Evolutionary conservation across 2,888 invertebrate species (phyloP).

Genomic region (Muschampia plurimacula): DNA sequence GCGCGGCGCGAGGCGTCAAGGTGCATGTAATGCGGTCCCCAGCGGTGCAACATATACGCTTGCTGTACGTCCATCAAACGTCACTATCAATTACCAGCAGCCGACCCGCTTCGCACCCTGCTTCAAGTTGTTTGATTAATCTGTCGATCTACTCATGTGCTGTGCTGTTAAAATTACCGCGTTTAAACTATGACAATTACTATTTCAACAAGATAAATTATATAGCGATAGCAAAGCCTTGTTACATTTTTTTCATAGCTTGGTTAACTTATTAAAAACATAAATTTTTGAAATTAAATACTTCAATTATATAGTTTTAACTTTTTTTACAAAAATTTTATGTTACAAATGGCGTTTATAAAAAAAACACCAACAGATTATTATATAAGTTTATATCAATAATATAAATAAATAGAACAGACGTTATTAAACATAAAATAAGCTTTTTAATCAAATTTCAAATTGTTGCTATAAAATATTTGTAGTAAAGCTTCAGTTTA

Average conservation of each 20-base stretch:
- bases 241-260: not conserved
- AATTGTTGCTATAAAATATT: constrained; percentile 38
- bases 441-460: constrained; percentile 14
- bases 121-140: constrained; percentile 60
- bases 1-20: constrained; percentile 20
- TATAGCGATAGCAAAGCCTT: no score
- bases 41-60: constrained; percentile 66
- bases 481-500: constrained; percentile 54
- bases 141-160: constrained; percentile 56
- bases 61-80: constrained; percentile 77
- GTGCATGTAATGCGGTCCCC: constrained; percentile 56
- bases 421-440: not conserved
- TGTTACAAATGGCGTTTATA: no score
- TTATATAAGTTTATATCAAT: no score
- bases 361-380: no score
- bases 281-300: no score
- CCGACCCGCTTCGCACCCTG: constrained; percentile 55
- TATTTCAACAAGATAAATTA: not conserved
- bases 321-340: no score
- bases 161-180: constrained; percentile 28
- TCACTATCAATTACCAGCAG: constrained; percentile 79
- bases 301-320: no score
- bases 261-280: no score
- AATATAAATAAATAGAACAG: no score
- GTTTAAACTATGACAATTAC: not conserved